Evolutionary conservation across 92 coral and sea anemone species (phyloP), one percentile per base, ranked within the genome.

Genomic region (Meandrina meandrites): DNA sequence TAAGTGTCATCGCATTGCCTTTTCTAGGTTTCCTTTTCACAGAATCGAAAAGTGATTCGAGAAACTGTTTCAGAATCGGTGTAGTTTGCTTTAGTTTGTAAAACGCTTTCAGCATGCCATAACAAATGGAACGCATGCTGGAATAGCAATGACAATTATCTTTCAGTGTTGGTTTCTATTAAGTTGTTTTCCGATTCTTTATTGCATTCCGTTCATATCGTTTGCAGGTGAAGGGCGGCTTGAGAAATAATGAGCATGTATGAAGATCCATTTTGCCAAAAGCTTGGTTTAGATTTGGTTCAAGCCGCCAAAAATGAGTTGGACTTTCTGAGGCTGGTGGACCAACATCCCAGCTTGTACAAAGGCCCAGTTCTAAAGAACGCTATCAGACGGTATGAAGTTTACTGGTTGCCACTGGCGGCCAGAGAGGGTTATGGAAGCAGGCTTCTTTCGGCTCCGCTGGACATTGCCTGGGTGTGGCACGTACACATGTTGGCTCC

Each of bases 391-490:
- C 89, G 94, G 47, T 91, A 91, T 67, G 92, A 91, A 75, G 58
- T 79, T 40, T 91, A 80, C 84, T 91, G 94, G 94, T 58, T 91
- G 71, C 94, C 94, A 31, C 90, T 91, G 53, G 84, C 85, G 0
- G 86, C 89, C 31, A 86, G 76, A 48, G 75, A 80, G 30, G 78
- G 73, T 60, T 78, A 90, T 21, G 80, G 71, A 17, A 27, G 47
- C 84, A 76, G 88, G 42, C 42, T 82, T 11, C 69, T 87, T 36
- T 70, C 92, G 36, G 94, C 94, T 79, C 94, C 94, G 15, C 56
- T 91, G 54, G 94, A 91, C 79, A 80, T 91, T 24, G 94, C 94
- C 4, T 91, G 94, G 94, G 92, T 91, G 24, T 91, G 92, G 94
- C 88, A 91, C 51, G 87, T 88, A 28, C 94, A 91, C 68, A 91